phyloP scores from a whole-genome alignment of 1,140 invertebrate genomes.

The Aphidius ervi region DNA sequence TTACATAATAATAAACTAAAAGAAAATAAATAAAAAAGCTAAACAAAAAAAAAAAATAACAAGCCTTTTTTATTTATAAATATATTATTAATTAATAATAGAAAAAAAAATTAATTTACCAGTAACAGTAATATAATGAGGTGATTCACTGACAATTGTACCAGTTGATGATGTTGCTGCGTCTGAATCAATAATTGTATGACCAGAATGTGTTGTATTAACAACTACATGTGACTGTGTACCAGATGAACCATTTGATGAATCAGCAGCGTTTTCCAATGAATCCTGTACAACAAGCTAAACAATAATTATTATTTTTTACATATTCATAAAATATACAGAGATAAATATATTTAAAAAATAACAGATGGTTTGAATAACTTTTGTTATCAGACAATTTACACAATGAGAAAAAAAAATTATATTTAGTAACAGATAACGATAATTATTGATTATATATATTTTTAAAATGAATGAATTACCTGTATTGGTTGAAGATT shows the following conservation, averaged over 20 bases:
- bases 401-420: slow-evolving; percentile 15
- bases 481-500: slow-evolving; percentile 52
- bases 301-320: slow-evolving; percentile 31
- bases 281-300: slow-evolving; percentile 50
- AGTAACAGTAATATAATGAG: slow-evolving; percentile 56
- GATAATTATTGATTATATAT: too few relatives aligned
- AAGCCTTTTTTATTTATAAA: too few relatives aligned
- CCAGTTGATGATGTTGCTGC: slow-evolving; percentile 47
- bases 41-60: slow-evolving; percentile 11
- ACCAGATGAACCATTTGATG: slow-evolving; percentile 50
- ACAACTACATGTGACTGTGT: slow-evolving; percentile 52
- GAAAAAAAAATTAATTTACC: slow-evolving; percentile 36
- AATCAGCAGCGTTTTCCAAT: slow-evolving; percentile 49
- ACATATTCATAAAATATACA: slow-evolving; percentile 5
- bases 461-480: slow-evolving; percentile 8
- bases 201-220: slow-evolving; percentile 49
- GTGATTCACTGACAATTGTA: slow-evolving; percentile 50
- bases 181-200: slow-evolving; percentile 48
- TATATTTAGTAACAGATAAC: too few relatives aligned
- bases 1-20: slow-evolving; percentile 1
- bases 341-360: slow-evolving; percentile 12
- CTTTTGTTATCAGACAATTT: slow-evolving; percentile 23
- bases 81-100: not conserved
- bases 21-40: slow-evolving; percentile 4
- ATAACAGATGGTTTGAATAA: slow-evolving; percentile 15